Conservation (phyloP, 2,797 vertebrate genomes). For the Chelon auratus region DNA sequence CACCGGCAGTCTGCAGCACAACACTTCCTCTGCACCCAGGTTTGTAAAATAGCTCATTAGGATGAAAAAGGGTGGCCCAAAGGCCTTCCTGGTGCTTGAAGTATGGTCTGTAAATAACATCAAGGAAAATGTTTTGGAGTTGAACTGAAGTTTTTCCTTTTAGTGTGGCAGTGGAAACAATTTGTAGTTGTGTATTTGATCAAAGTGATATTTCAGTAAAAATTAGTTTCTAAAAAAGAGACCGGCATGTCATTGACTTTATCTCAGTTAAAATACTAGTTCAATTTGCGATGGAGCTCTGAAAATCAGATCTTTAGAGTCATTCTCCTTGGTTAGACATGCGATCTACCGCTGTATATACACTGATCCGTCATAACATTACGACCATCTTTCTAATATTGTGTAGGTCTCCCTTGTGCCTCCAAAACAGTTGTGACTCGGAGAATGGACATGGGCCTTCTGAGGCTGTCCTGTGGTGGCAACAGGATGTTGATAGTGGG, state of each 20-base stretch:
- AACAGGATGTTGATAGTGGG: too few species aligned
- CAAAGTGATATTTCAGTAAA: background rate
- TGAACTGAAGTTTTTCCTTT: background rate
- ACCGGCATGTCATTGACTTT: background rate
- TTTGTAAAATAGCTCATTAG: constrained; percentile 36
- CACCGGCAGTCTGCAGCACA: constrained; percentile 4
- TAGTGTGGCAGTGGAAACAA: background rate
- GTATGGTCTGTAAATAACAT: background rate
- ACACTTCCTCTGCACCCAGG: background rate
- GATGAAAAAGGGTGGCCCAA: constrained; percentile 7
- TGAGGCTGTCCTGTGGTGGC: too few species aligned
- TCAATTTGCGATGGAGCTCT: too few species aligned
- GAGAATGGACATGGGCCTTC: too few species aligned
- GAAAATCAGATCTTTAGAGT: background rate
- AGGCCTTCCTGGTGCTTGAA: background rate
- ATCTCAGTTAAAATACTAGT: too few species aligned
- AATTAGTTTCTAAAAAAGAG: background rate
- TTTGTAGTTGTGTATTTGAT: background rate
- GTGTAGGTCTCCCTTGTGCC: too few species aligned
- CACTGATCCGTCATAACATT: too few species aligned
- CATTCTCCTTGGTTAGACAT: background rate
- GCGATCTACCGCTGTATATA: background rate
- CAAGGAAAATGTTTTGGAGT: background rate
- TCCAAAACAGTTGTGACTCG: too few species aligned
- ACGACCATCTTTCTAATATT: too few species aligned